phyloP scores from a whole-genome alignment of 1,140 invertebrate species.

The Macrostomum lignano region DNA sequence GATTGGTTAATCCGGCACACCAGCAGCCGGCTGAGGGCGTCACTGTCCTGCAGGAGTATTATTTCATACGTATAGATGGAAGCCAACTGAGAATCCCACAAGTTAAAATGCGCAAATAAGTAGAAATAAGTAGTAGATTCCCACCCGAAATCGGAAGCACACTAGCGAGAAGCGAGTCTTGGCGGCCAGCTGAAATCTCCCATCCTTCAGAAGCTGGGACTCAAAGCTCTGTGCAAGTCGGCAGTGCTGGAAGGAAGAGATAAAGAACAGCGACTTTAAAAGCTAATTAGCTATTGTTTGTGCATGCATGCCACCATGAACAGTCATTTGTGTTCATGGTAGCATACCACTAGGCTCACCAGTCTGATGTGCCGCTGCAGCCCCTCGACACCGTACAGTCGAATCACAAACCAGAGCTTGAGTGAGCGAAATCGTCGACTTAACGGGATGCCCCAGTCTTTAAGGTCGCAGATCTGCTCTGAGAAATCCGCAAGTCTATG shows the following conservation, averaged over 20 bases:
- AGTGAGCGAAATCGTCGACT: slow-evolving; percentile 66
- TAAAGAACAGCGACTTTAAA: slow-evolving; percentile 30
- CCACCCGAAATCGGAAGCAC: slow-evolving; percentile 26
- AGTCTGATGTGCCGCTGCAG: slow-evolving; percentile 58
- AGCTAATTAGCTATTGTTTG: neutral
- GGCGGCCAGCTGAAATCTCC: slow-evolving; percentile 70
- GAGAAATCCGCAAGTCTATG: no score
- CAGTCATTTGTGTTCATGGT: neutral
- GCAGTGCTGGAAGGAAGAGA: no score
- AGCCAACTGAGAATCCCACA: neutral
- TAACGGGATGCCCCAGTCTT: slow-evolving; percentile 87
- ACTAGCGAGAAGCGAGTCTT: slow-evolving; percentile 73
- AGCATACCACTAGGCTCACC: slow-evolving; percentile 3
- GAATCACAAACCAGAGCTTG: slow-evolving; percentile 86
- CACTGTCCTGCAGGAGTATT: slow-evolving; percentile 36
- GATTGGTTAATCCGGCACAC: slow-evolving; percentile 75
- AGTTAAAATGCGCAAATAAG: neutral
- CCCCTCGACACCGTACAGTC: slow-evolving; percentile 68
- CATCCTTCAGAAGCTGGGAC: slow-evolving; percentile 46
- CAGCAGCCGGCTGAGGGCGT: slow-evolving; percentile 69
- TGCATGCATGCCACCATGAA: neutral
- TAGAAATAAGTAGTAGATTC: neutral
- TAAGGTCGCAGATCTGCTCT: no score
- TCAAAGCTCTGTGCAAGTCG: slow-evolving; percentile 74
- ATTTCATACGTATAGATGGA: neutral